Conservation (phyloP, 2,888 invertebrate genomes). For the Platerodrilus igneus region DNA sequence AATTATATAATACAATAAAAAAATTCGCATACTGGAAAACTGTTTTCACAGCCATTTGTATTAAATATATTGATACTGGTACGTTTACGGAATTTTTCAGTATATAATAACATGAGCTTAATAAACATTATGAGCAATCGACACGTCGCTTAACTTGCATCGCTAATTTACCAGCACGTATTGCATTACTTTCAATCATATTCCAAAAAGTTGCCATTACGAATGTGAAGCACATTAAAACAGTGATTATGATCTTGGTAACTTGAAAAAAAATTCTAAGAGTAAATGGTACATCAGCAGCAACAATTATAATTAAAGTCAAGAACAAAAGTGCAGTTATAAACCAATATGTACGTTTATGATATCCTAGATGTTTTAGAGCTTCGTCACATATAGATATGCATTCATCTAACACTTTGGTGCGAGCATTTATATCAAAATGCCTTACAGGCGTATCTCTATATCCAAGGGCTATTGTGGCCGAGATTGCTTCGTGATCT, state of each 20-base stretch:
- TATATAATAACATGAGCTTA: too few species aligned
- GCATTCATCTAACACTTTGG: constrained; percentile 53
- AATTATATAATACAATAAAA: too few species aligned
- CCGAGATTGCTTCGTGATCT: constrained; percentile 82
- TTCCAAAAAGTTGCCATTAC: constrained; percentile 83
- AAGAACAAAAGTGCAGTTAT: constrained; percentile 51
- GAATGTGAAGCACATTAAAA: constrained; percentile 62
- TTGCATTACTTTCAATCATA: constrained; percentile 71
- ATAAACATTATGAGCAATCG: too few species aligned
- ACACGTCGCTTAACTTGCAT: constrained; percentile 69
- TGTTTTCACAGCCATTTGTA: too few species aligned
- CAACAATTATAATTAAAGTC: constrained; percentile 52
- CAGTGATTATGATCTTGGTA: constrained; percentile 59
- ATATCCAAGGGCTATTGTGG: constrained; percentile 48
- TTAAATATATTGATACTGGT: too few species aligned
- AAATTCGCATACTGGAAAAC: too few species aligned
- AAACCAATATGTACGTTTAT: constrained; percentile 54
- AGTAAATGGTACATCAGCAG: constrained; percentile 47
- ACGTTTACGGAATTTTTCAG: too few species aligned
- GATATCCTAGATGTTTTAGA: constrained; percentile 48
- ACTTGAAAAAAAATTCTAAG: constrained; percentile 53
- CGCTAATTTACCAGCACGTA: constrained; percentile 67
- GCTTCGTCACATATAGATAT: constrained; percentile 59
- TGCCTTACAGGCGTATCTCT: constrained; percentile 26
- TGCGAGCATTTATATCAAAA: constrained; percentile 27